Base-by-base conservation (phyloP, 1,140 invertebrate genomes). In the Sycophaga agraensis region DNA sequence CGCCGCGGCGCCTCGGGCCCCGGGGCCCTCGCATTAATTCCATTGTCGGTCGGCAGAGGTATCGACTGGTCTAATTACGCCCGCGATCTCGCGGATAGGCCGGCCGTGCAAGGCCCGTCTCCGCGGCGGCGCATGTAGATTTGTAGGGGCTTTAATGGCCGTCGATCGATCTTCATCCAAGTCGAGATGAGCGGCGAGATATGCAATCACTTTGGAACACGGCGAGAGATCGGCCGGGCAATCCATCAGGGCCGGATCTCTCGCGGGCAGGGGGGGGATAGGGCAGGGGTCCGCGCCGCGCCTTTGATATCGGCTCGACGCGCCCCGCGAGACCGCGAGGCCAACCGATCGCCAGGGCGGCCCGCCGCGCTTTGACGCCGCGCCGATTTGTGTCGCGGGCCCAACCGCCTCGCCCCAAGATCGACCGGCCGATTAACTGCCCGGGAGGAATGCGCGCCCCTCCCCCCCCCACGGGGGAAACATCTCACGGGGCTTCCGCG, bases 171-270 rank as follows among this genome's bases (percentile, higher is more conserved):
- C 68, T 71, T 71, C 72, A 75, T 73, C 69, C 66, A 63, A 67
- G 69, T 70, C 66, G 63, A 73, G 73, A 75, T 75, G 71, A 73
- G 69, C 68, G 67, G 61, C 64, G 64, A 69, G 72, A 74, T 75
- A 75, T 75, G 72, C 70, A 74, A 75, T 73, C 70, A 73, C 72
- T 75, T 69, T 69, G 69, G 66, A 67, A 66, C 66, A 68, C 65
- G 69, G 67, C 66, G 67, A 60, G 68, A 67, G 72, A 73, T 71
- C 69, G 68, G 42, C 63, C 46, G 63, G 67, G 68, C 67, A 72
- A 75, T 75, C 72, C 72, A 75, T 73, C 73, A 75, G 22, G 55
- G 45, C 34, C 21, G 35, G 24, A 58, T 21, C 4, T n/a, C 12
- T 5, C 24, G 24, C 3, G 45, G 19, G 12, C 4, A 5, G 43